Evolutionary conservation across 2,888 invertebrate genomes (phyloP).

Genomic region (Cataglyphis cursor): DNA sequence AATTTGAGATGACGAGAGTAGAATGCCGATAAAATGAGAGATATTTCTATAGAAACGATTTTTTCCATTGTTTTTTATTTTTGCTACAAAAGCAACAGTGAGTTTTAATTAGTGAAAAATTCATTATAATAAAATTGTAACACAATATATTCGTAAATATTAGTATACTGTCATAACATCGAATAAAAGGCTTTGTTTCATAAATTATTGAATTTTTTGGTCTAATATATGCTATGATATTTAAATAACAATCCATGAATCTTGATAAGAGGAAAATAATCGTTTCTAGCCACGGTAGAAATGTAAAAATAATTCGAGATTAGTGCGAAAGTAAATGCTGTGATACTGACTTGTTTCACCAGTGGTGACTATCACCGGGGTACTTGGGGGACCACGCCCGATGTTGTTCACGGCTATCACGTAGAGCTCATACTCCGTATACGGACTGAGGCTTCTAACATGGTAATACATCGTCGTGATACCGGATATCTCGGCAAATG

Average conservation of each 20-base stretch:
- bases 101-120: background rate
- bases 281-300: slow-evolving; percentile 17
- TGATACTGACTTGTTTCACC: slow-evolving; percentile 96
- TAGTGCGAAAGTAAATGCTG: slow-evolving; percentile 5
- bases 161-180: background rate
- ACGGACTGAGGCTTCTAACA: slow-evolving; percentile 95
- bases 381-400: slow-evolving; percentile 96
- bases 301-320: background rate
- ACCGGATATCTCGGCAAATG: slow-evolving; percentile 96
- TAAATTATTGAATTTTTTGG: background rate
- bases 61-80: slow-evolving; percentile 24
- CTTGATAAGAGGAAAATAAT: slow-evolving; percentile 25
- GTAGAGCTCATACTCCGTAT: slow-evolving; percentile 98
- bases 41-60: slow-evolving; percentile 35
- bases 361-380: slow-evolving; percentile 96
- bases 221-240: background rate
- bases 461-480: slow-evolving; percentile 97
- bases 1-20: slow-evolving; percentile 13
- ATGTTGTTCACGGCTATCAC: slow-evolving; percentile 98
- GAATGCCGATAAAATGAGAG: slow-evolving; percentile 28
- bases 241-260: background rate
- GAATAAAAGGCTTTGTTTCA: background rate
- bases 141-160: background rate
- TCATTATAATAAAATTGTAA: slow-evolving; percentile 1
- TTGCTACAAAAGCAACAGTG: background rate